phyloP scores from a whole-genome alignment of 1,140 invertebrate genomes.

The Drosophila kanapiae region DNA sequence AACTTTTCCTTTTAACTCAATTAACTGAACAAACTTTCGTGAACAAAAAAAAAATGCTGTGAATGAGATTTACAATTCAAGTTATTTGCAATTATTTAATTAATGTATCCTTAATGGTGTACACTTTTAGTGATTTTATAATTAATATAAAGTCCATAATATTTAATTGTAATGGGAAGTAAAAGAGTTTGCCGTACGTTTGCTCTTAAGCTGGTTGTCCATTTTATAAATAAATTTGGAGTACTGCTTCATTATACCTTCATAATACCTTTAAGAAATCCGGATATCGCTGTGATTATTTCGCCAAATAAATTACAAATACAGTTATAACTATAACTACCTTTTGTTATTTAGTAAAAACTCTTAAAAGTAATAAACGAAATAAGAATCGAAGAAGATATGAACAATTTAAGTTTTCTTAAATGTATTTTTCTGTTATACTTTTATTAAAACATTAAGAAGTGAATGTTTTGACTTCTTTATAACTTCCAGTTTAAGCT shows the following conservation, averaged over 20 bases:
- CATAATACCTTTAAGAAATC: too few relatives aligned
- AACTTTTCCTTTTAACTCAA: conserved; percentile 21
- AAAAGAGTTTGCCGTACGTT: background rate
- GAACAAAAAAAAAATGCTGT: background rate
- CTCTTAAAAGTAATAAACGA: too few relatives aligned
- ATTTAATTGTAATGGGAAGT: background rate
- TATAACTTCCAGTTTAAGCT: background rate
- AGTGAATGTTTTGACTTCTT: background rate
- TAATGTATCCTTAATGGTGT: background rate
- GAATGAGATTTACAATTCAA: conserved; percentile 12
- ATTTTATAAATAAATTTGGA: background rate
- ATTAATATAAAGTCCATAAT: background rate
- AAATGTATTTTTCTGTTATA: too few relatives aligned
- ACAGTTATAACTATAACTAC: too few relatives aligned
- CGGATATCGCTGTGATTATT: too few relatives aligned
- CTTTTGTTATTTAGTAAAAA: too few relatives aligned
- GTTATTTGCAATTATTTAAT: conserved; percentile 21
- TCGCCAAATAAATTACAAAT: too few relatives aligned
- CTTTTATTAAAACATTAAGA: background rate
- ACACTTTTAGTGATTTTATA: background rate
- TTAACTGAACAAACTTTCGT: conserved; percentile 33
- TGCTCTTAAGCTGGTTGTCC: too few relatives aligned
- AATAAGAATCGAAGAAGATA: too few relatives aligned
- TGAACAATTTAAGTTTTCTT: too few relatives aligned
- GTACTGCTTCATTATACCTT: too few relatives aligned